Conservation (phyloP, 1,140 invertebrate species). For the Tribolium castaneum region DNA sequence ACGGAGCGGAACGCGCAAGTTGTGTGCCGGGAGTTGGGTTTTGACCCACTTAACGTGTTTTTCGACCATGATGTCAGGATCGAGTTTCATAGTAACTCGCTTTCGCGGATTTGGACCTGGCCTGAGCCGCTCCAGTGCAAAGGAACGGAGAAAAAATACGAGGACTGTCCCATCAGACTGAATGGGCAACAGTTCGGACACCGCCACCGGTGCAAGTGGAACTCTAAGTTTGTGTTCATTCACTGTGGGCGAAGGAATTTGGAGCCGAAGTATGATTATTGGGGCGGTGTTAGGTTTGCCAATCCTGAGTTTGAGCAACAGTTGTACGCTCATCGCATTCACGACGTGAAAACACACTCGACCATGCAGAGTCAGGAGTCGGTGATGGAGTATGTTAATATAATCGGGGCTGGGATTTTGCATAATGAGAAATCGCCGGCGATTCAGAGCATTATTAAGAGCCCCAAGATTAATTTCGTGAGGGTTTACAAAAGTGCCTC, state of each 20-base stretch:
- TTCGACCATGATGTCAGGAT: constrained; percentile 83
- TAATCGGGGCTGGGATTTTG: constrained; percentile 94
- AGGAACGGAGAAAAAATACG: constrained; percentile 86
- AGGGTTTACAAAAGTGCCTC: constrained; percentile 87
- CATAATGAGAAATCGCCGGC: constrained; percentile 96
- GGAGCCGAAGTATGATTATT: constrained; percentile 80
- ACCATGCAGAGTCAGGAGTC: constrained; percentile 77
- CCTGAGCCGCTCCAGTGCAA: constrained; percentile 88
- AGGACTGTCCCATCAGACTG: constrained; percentile 88
- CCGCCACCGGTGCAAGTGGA: constrained; percentile 86
- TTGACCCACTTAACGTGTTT: constrained; percentile 88
- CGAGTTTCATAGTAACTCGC: constrained; percentile 86
- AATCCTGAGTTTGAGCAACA: constrained; percentile 90
- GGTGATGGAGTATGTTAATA: constrained; percentile 83
- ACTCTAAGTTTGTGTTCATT: constrained; percentile 93
- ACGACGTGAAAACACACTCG: constrained; percentile 82
- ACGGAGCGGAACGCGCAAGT: constrained; percentile 95
- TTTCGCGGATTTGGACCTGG: constrained; percentile 92
- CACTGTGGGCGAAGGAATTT: constrained; percentile 87
- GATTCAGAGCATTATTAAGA: constrained; percentile 87
- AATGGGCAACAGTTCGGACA: constrained; percentile 91
- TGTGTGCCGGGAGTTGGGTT: constrained; percentile 93
- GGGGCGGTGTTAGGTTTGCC: constrained; percentile 96
- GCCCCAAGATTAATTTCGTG: constrained; percentile 84
- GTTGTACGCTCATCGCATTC: constrained; percentile 82